These are phyloP conservation scores for Octomys mimax DNA, from an alignment of 2,797 vertebrate species.

Conservation along the genomic window DNA sequence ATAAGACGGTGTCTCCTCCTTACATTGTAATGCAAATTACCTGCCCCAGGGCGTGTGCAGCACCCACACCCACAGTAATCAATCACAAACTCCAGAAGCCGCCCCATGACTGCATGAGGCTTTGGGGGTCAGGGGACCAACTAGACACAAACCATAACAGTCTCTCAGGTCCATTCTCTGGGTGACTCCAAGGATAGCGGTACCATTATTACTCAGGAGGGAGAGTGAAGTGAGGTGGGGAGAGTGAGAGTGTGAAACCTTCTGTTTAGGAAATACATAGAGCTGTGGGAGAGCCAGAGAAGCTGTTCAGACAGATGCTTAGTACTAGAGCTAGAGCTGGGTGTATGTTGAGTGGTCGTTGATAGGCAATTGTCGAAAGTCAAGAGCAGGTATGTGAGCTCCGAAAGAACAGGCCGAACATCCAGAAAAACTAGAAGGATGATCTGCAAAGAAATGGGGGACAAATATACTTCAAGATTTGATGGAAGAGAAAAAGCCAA, in stretches of 20 bases:
- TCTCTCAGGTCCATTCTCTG: neutral
- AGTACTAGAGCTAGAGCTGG: neutral
- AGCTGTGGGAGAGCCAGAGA: neutral
- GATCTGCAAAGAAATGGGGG: neutral
- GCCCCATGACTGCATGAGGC: too few species aligned
- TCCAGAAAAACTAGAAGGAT: neutral
- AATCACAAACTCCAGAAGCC: too few species aligned
- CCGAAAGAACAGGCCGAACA: neutral
- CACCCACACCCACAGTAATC: too few species aligned
- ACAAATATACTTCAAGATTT: neutral
- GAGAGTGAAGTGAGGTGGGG: neutral
- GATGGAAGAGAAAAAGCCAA: neutral
- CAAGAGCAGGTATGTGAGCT: neutral
- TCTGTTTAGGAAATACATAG: neutral
- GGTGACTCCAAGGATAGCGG: neutral
- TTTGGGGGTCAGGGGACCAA: too few species aligned
- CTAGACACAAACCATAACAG: too few species aligned
- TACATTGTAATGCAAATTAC: too few species aligned
- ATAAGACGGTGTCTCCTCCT: neutral
- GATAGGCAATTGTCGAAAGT: neutral
- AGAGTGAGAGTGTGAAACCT: neutral
- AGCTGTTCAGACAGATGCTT: conserved; percentile 1
- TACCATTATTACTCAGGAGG: neutral
- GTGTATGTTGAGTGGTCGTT: neutral
- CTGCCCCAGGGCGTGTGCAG: too few species aligned